These are phyloP conservation scores for Galeopterus variegatus DNA, from an alignment of 2,113 vertebrate species.

Conservation along the genomic window DNA sequence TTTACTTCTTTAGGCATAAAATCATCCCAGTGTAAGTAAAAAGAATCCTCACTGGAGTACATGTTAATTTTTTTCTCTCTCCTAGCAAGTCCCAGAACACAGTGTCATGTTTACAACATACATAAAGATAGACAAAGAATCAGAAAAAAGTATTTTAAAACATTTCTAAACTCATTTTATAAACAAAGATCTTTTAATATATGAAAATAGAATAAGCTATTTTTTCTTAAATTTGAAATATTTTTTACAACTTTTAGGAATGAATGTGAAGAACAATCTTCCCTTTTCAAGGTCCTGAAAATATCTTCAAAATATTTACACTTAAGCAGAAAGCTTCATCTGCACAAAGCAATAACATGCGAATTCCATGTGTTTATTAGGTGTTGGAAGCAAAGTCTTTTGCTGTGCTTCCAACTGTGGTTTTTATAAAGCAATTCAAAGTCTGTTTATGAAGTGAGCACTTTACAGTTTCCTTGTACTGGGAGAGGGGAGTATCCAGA, in stretches of 20 bases:
- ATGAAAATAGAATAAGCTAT: conserved; percentile 42
- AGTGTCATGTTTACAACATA: conserved; percentile 2
- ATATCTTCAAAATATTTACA: conserved; percentile 60
- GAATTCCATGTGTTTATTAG: background rate
- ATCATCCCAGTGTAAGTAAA: background rate
- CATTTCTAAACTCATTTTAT: conserved; percentile 29
- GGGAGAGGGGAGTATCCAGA: background rate
- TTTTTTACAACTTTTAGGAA: conserved; percentile 18
- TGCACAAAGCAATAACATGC: background rate
- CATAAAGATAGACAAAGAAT: conserved; percentile 56
- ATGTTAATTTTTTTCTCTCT: conserved; percentile 41
- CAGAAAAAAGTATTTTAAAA: conserved; percentile 59
- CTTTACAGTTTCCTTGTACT: background rate
- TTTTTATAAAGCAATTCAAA: conserved; percentile 41
- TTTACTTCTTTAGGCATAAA: conserved; percentile 3
- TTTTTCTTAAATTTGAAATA: conserved; percentile 46
- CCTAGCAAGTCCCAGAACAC: conserved; percentile 20
- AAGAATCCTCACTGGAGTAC: conserved; percentile 15
- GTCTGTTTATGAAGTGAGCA: background rate
- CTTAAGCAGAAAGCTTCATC: conserved; percentile 26
- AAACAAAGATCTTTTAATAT: conserved; percentile 56
- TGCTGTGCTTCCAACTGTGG: background rate
- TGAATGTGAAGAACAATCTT: conserved; percentile 37
- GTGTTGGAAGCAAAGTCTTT: conserved; percentile 24
- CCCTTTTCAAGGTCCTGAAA: conserved; percentile 37